These are phyloP conservation scores for Megaceryle alcyon DNA, from an alignment of 2,797 vertebrate genomes.

Conservation along the genomic window DNA sequence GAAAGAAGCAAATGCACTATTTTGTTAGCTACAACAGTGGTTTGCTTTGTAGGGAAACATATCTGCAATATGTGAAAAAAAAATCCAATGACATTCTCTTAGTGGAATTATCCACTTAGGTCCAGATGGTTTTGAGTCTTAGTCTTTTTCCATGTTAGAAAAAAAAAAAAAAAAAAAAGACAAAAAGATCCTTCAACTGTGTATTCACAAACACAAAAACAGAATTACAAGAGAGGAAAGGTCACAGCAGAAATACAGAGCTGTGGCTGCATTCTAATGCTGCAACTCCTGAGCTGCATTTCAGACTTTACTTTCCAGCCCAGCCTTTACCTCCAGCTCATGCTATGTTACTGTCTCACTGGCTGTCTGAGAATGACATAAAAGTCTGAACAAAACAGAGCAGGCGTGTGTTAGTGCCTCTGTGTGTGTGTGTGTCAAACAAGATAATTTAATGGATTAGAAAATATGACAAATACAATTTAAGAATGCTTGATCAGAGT, in stretches of 20 bases:
- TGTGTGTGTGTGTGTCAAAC: slow-evolving; percentile 22
- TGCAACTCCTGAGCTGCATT: not conserved
- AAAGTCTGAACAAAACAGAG: not conserved
- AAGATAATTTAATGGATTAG: slow-evolving; percentile 32
- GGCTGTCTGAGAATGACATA: not conserved
- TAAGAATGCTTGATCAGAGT: not conserved
- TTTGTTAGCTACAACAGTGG: not conserved
- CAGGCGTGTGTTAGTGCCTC: not conserved
- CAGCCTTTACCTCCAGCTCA: not conserved
- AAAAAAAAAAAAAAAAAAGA: not conserved
- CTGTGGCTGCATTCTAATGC: not conserved
- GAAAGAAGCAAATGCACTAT: not conserved
- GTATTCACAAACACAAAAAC: not conserved
- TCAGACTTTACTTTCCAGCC: not conserved
- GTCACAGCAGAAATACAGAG: not conserved
- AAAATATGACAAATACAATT: slow-evolving; percentile 35
- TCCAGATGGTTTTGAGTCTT: not conserved
- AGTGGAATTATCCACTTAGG: not conserved
- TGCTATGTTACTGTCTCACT: not conserved
- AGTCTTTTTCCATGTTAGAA: not conserved
- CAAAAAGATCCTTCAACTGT: not conserved
- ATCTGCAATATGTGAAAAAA: not conserved
- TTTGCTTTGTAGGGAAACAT: not conserved
- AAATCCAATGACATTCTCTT: not conserved
- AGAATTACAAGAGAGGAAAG: not conserved